Evolutionary conservation across 2,888 invertebrate species (phyloP), one percentile per base, ranked within the genome.

Genomic region (Anthoptus insignis): DNA sequence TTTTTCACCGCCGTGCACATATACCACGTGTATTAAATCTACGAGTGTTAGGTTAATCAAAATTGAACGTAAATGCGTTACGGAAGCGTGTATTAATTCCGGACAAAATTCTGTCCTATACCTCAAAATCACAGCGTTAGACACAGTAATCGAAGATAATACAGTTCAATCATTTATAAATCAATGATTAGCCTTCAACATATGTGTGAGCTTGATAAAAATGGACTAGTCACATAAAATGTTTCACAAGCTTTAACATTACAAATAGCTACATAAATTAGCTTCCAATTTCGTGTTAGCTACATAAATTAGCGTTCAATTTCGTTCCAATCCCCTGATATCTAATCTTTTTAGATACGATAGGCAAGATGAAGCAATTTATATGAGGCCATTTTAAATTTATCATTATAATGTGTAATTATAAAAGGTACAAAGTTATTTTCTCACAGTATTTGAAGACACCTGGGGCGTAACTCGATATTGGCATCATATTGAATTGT

Each of bases 201-300:
- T 42, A 8, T 19, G 42, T 42, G 42, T 42, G 42, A 42, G 42
- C 42, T 42, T 42, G 34, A 53, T 29, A 52, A n/a, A 47, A 47
- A 14, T 47, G 29, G 24, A 52, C 34, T 53, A 53, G 53, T 53
- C 53, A 53, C 53, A 53, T 32, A 39, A 39, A 42, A 42, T 39
- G 39, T 39, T 14, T 39, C 24, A 24, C 39, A 54, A 54, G 54
- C 54, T 54, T 39, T 24, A 54, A 34, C 8, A 50, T 42, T 21
- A 34, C 34, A 53, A 37, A 22, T 53, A 54, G 54, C 37, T 37
- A 39, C 54, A 54, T 9, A 53, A n/a, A n/a, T 53, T 53, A 54
- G 24, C 54, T 39, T 32, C 39, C 54, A 54, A 14, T 14, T 19
- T 37, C 21, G 16, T 54, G 54, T 54, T 54, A 54, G 37, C 8